Base-by-base conservation (phyloP, 1,140 invertebrate species). In the Euborellia annulipes region DNA sequence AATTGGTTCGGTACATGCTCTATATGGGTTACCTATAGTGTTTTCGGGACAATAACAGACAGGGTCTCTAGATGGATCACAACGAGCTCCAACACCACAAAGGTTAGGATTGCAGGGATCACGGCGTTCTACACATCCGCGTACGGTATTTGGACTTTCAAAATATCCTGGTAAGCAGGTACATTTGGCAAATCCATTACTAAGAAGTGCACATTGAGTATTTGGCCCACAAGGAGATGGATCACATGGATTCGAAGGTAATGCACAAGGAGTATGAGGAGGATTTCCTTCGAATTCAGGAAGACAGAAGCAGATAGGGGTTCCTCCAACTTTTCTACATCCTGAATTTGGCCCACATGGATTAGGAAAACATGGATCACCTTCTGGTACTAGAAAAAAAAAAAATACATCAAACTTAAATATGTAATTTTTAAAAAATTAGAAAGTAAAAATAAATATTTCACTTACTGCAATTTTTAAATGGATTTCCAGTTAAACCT, bases 231-330 rank as follows among this genome's bases (percentile, higher is more conserved):
- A 91, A 1, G 85, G 85, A 27, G 82, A 87, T 14, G 84, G 80
- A 49, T 80, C 75, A 54, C 87, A 91, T 1, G 85, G 83, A 56
- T 83, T 82, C 40, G 63, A 66, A 43, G 81, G 80, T 48, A 81
- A 54, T 40, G 60, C 62, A 54, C 82, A 86, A 1, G 69, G 68
- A 36, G 69, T 66, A 32, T 66, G 57, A 13, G 85, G 85, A 30
- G 88, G 87, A 63, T 78, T 76, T 41, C 87, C 88, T 65, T 89
- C 85, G 59, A 79, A 93, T 58, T 87, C 85, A 7, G 85, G 84
- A 50, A 89, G 64, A 62, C 85, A 88, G 70, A 86, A 86, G 55
- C 86, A 90, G 13, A 75, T 71, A 11, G 82, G 76, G 55, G 75
- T 71, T 2, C 76, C 76, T 14, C 73, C 70, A 2, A 81, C 73